Conservation (phyloP, 2,888 invertebrate genomes). For the Uropetala carovei region DNA sequence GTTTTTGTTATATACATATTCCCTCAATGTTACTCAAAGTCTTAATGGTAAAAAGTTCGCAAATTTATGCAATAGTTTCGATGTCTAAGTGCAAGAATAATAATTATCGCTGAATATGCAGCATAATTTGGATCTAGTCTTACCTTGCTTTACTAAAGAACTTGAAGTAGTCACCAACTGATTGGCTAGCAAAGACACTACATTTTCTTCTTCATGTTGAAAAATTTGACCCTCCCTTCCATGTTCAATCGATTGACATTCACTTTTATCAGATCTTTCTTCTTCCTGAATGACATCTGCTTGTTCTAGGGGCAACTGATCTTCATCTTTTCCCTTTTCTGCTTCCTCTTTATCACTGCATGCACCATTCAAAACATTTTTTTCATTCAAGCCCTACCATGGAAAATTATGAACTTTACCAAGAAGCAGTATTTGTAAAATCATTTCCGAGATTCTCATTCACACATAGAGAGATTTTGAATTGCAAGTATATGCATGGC, state of each 20-base stretch:
- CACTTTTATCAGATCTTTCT: constrained; percentile 3
- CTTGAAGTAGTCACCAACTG: constrained; percentile 68
- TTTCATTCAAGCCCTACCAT: constrained; percentile 1
- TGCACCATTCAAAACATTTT: neutral
- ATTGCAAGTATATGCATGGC: too few species aligned
- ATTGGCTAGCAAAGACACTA: constrained; percentile 70
- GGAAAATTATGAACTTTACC: too few species aligned
- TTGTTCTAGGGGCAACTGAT: neutral
- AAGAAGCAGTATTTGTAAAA: too few species aligned
- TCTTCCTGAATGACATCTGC: neutral
- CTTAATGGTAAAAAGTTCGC: neutral
- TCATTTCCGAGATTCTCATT: too few species aligned
- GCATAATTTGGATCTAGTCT: neutral
- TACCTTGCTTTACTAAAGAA: constrained; percentile 28
- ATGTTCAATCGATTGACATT: constrained; percentile 17
- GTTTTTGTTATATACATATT: too few species aligned
- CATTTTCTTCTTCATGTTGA: constrained; percentile 70
- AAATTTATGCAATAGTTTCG: neutral
- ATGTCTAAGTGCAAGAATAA: neutral
- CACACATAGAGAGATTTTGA: too few species aligned
- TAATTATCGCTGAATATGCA: neutral
- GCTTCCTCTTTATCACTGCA: neutral
- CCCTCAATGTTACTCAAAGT: neutral
- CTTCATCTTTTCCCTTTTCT: neutral
- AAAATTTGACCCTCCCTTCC: constrained; percentile 27